Percentiles rank a stretch among this genome's conserved stretches.
Conservation (phyloP, 2,113 vertebrate species). For the Synchiropus splendidus region DNA sequence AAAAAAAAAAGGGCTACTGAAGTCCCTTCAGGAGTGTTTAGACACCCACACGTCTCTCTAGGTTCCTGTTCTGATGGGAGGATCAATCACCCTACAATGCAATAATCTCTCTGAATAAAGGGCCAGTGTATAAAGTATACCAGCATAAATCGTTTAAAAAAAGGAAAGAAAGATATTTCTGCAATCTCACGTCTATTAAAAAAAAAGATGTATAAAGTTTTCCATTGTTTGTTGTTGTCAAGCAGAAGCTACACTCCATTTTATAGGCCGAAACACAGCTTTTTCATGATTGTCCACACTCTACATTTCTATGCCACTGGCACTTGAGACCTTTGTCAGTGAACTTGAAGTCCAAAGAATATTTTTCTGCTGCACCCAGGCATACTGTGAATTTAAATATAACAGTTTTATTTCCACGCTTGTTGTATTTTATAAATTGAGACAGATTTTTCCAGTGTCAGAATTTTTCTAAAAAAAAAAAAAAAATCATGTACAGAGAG, state of each 20-base stretch:
- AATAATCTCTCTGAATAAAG: constrained; percentile 87
- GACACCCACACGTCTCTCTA: constrained; percentile 22
- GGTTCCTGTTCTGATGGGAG: constrained; percentile 44
- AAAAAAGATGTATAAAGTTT: constrained; percentile 74
- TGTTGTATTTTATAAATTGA: constrained; percentile 72
- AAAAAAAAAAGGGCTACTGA: constrained; percentile 10
- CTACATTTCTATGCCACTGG: constrained; percentile 65
- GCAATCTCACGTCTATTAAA: constrained; percentile 83
- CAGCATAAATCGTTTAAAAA: constrained; percentile 85
- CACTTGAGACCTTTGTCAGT: constrained; percentile 65
- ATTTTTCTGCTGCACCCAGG: constrained; percentile 88
- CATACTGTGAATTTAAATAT: too few species aligned
- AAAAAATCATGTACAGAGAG: constrained; percentile 23
- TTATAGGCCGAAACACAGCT: constrained; percentile 19
- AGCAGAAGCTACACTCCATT: constrained; percentile 54
- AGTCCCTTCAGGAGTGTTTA: constrained; percentile 25
- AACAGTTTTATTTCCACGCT: background rate
- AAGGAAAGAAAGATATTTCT: constrained; percentile 72
- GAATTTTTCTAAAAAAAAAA: constrained; percentile 32
- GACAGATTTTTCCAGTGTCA: constrained; percentile 34
- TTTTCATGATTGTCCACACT: constrained; percentile 55
- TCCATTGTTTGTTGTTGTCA: constrained; percentile 44
- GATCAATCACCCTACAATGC: constrained; percentile 74
- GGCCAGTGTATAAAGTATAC: constrained; percentile 94
- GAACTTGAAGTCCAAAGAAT: constrained; percentile 96